Base-by-base conservation (phyloP, 2,888 invertebrate genomes). In the Aleiodes testaceus region DNA sequence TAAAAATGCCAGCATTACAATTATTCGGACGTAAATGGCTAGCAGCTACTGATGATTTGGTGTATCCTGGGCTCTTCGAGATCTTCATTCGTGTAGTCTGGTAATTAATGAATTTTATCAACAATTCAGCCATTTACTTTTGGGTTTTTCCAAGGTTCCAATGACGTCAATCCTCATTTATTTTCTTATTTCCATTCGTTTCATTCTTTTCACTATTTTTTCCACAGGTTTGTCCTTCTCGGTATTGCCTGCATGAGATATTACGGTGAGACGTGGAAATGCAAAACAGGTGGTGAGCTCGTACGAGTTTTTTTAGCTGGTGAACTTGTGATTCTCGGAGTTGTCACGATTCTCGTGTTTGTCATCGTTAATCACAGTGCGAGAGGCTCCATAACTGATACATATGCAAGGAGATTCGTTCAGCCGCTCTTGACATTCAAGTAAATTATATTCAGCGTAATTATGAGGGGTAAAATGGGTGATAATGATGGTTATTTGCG, bases 1-100 rank as follows among this genome's bases (percentile, higher is more conserved):
- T 79, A 71, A 83, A 80, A 47, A 97, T 97, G 97, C 97, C 97
- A 85, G 95, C 95, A 80, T 90, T 97, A 84, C 92, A 93, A 86
- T 92, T 95, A 77, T 95, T 96, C 87, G 94, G 94, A 83, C 91
- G 97, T 85, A 93, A 95, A 89, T 97, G 97, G 97, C 92, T 94
- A 82, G 94, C 96, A 81, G 95, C 94, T 82, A 94, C 95, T 79
- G 97, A 97, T 89, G 97, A 97, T 88, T 93, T 97, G 83, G 96
- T 97, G 53, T 95, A 95, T 87, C 96, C 96, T 42, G 95, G 94
- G 84, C 89, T 93, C 76, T 93, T 94, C 86, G 94, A 94, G 88
- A 91, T 94, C 72, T 90, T 92, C 74, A 91, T 93, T 82, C 89
- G 94, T 84, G 88, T 92, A 80, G 90, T 93, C 80, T 94, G 94